These are phyloP conservation scores for Phalera bucephala DNA, from an alignment of 2,888 invertebrate genomes.

Conservation along the genomic window DNA sequence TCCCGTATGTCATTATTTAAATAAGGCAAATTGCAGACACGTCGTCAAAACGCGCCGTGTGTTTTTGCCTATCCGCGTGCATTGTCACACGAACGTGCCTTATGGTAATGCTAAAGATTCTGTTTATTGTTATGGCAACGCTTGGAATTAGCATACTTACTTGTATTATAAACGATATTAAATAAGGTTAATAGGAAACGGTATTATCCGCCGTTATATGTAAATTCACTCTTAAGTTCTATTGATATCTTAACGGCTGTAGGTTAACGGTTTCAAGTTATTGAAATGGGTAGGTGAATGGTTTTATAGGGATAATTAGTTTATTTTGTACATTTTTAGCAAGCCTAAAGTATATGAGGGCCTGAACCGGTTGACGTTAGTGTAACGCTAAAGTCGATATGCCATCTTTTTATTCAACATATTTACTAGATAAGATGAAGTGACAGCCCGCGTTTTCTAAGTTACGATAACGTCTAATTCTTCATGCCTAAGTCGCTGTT, in stretches of 20 bases:
- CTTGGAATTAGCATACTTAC: conserved; percentile 17
- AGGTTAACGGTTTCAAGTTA: not conserved
- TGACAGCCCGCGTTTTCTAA: no score
- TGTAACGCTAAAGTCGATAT: no score
- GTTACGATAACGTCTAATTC: no score
- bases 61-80: conserved; percentile 35
- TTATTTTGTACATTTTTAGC: no score
- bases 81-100: conserved; percentile 57
- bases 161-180: conserved; percentile 11
- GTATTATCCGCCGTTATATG: not conserved
- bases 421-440: no score
- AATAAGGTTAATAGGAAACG: not conserved
- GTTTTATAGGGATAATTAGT: no score
- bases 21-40: conserved; percentile 17
- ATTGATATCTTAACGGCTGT: not conserved
- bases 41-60: conserved; percentile 27
- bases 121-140: conserved; percentile 38
- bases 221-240: not conserved
- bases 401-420: no score
- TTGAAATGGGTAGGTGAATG: no score
- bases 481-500: no score
- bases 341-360: no score
- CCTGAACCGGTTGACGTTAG: no score
- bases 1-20: conserved; percentile 25
- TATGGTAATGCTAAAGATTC: conserved; percentile 63